phyloP scores from a whole-genome alignment of 2,888 invertebrate genomes.

The Craniophora ligustri region DNA sequence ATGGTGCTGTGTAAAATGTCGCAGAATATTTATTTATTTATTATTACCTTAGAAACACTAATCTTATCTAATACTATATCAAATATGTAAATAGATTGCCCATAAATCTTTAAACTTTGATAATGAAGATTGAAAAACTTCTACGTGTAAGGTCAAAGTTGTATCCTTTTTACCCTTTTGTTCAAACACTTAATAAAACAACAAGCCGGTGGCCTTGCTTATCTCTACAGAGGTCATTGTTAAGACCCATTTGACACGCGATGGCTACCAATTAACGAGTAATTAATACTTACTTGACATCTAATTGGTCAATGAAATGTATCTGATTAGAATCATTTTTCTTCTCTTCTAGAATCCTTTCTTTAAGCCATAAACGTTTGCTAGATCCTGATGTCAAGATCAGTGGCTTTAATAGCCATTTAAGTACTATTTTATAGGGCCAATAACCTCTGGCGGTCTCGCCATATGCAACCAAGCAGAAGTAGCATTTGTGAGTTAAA shows the following conservation, averaged over 20 bases:
- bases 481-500: slow-evolving; percentile 1
- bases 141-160: slow-evolving; percentile 14
- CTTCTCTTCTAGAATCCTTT: slow-evolving; percentile 3
- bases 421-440: slow-evolving; percentile 46
- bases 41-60: no score
- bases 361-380: slow-evolving; percentile 23
- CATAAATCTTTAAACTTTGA: neutral
- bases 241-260: slow-evolving; percentile 54
- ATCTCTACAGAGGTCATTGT: slow-evolving; percentile 54
- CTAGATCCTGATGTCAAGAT: slow-evolving; percentile 46
- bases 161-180: slow-evolving; percentile 32
- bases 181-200: slow-evolving; percentile 30
- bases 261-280: slow-evolving; percentile 44
- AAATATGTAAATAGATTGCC: neutral
- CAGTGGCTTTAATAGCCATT: slow-evolving; percentile 45
- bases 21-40: no score
- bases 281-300: slow-evolving; percentile 34
- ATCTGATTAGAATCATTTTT: slow-evolving; percentile 4
- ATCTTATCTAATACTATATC: neutral
- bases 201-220: slow-evolving; percentile 45
- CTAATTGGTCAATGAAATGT: slow-evolving; percentile 38
- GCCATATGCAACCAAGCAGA: slow-evolving; percentile 6
- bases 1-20: no score
- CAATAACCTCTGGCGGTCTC: slow-evolving; percentile 34
- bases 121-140: neutral